Base-by-base conservation (phyloP, 2,113 vertebrate genomes). In the Eudyptes chrysolophus region DNA sequence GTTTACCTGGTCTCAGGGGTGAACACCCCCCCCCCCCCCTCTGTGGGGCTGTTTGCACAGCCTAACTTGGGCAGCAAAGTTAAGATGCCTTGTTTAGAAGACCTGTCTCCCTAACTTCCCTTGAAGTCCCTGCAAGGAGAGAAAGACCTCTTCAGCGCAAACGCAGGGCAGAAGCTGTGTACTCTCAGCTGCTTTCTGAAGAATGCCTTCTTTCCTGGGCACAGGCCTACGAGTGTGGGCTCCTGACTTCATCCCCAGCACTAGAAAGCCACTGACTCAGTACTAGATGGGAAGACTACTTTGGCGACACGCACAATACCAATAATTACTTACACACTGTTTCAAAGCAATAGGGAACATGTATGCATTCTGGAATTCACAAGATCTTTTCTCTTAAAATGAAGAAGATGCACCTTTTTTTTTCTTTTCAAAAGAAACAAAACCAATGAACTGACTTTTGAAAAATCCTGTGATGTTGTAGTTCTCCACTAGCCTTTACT, bases 181-280 rank as follows among this genome's bases (percentile, higher is more conserved):
- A 20, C 6, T 81, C 24, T 8, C 24, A 66, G 72, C 19, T 55
- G 44, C 12, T 57, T 78, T 75, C 58, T 61, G 54, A 60, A 68
- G 62, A 34, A 69, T 34, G 1, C n/a, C 16, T 61, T 81, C 38
- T 80, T 40, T 77, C 48, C 38, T 29, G 61, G 32, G 10, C 29
- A 24, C 3, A 60, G 20, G 18, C 5, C 7, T 16, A 60, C 0
- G 0, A 61, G 61, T 6, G 14, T 0, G 8, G 22, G 34, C 27
- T 62, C 11, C 34, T 62, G 78, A 36, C 51, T 49, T 57, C 27
- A 48, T 13, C 15, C 42, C 16, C 55, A 64, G 51, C 55, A 42
- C 8, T 0, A 3, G 22, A 66, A 64, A 84, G 55, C 20, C 44
- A 42, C 51, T 8, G 7, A 30, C 25, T 44, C 30, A 17, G 11